phyloP scores from a whole-genome alignment of 2,797 vertebrate genomes.

The Todus mexicanus region DNA sequence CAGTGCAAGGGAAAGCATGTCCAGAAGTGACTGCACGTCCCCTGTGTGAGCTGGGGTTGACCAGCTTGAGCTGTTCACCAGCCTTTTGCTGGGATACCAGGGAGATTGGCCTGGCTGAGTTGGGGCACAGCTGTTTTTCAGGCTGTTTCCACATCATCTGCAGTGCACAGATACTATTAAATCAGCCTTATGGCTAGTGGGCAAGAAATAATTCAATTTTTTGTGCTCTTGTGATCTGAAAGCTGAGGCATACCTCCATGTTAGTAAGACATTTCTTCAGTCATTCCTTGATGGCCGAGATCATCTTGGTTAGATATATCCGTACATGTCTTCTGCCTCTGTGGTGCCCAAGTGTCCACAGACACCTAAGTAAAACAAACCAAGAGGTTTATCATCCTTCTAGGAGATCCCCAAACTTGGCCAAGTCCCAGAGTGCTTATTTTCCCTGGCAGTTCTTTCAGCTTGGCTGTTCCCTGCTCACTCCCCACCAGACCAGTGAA shows the following conservation, averaged over 20 bases:
- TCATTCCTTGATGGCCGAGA: neutral
- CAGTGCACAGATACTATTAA: neutral
- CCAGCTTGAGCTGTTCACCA: neutral
- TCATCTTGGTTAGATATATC: neutral
- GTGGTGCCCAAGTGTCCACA: neutral
- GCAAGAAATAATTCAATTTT: neutral
- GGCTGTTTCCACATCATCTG: neutral
- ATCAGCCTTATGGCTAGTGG: neutral
- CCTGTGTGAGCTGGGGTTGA: neutral
- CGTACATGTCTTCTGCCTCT: neutral
- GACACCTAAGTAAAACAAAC: neutral
- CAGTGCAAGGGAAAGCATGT: neutral
- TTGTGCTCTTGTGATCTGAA: neutral
- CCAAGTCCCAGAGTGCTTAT: neutral
- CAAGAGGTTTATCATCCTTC: neutral
- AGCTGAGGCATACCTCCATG: neutral
- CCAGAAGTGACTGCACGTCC: neutral
- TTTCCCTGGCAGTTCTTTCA: neutral
- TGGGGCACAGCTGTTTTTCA: neutral
- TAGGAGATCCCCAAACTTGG: neutral
- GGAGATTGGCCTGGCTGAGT: neutral
- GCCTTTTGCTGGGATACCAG: neutral
- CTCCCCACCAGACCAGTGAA: neutral
- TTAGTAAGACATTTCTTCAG: neutral
- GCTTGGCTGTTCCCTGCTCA: neutral